Evolutionary conservation across 2,113 vertebrate species (phyloP).

Genomic region (Engystomops pustulosus): DNA sequence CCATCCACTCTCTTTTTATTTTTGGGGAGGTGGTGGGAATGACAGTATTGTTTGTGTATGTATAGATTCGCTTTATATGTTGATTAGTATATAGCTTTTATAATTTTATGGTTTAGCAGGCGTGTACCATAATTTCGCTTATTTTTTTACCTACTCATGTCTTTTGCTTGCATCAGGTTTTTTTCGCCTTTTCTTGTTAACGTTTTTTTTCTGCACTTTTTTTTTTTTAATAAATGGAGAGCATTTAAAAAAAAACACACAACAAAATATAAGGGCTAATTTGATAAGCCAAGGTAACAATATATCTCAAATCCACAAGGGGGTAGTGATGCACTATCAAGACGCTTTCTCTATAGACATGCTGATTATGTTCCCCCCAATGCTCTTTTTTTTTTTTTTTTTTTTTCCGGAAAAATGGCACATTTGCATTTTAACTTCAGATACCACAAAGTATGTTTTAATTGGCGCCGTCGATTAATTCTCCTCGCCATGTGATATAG

Average conservation of each 20-base stretch:
- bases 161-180: not conserved
- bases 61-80: not conserved
- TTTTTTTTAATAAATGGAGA: not conserved
- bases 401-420: constrained; percentile 63
- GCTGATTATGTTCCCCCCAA: constrained; percentile 57
- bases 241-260: no score
- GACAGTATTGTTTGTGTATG: not conserved
- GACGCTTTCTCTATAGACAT: constrained; percentile 59
- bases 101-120: no score
- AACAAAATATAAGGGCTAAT: constrained; percentile 18
- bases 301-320: constrained; percentile 75
- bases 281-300: constrained; percentile 28
- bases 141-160: not conserved
- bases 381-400: constrained; percentile 64
- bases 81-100: not conserved
- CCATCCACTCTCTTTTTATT: not conserved
- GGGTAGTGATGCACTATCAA: constrained; percentile 73
- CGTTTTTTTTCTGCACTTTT: not conserved
- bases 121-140: no score
- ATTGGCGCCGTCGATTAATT: constrained; percentile 44
- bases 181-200: not conserved
- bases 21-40: no score
- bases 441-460: constrained; percentile 50
- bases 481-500: not conserved
- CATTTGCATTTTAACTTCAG: constrained; percentile 69